Base-by-base conservation (phyloP, 2,113 vertebrate genomes). In the Corythoichthys haematopterus region DNA sequence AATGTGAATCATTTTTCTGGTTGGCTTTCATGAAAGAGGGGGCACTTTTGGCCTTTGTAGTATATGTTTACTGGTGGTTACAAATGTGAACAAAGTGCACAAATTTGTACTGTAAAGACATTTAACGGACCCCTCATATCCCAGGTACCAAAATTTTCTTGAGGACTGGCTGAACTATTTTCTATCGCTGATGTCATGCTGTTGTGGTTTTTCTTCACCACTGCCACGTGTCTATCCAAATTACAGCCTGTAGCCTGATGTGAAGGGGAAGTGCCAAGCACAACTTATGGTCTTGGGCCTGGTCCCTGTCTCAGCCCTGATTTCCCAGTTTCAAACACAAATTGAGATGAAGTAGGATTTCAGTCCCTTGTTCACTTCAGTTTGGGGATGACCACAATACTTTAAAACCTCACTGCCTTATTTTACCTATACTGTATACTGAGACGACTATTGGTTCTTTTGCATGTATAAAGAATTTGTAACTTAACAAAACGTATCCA, bases 151-250 rank as follows among this genome's bases (percentile, higher is more conserved):
- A 66, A 66, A 73, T 68, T 36, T 69, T 74, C 48, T 63, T 76
- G 71, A 81, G 57, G 66, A 73, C 82, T 79, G 72, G 82, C 75
- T 57, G n/a, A 69, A 71, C 83, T 89, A 87, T 91, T 92, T 91
- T 89, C 80, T 83, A 46, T 78, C 38, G 51, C 77, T 87, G 84
- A 85, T 84, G 83, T 87, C 84, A 87, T 85, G 80, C 81, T 76
- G 80, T 53, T 88, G 87, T 83, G 87, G 89, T 88, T 86, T 85
- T 71, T 77, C 75, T 76, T 84, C 77, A 87, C 87, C 86, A 20
- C 86, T 83, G 87, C 85, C 89, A 87, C 84, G 83, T 87, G 84
- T 85, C 87, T 64, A 53, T 72, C 85, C 72, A 90, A 92, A 91
- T 92, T 90, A 90, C 79, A 86, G 87, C 85, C 83, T 81, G 72